A percentile compares a stretch with the other conserved stretches of the same genome.
Conservation (phyloP, 37 sponge, comb jelly and placozoan species). For the Ephydatia muelleri region DNA sequence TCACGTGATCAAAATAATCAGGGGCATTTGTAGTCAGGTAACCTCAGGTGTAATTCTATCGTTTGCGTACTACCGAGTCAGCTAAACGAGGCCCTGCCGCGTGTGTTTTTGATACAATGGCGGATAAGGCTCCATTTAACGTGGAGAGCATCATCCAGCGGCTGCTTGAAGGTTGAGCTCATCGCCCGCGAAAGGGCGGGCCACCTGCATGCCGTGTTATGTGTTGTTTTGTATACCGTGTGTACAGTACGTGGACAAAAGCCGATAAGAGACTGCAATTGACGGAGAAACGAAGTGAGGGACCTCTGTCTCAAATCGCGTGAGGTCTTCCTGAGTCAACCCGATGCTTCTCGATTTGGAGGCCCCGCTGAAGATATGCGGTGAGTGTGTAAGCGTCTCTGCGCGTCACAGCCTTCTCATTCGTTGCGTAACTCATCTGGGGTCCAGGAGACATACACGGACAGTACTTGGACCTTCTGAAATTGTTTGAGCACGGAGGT, state of each 20-base stretch:
- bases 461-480: slow-evolving; percentile 90
- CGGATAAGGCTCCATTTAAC: slow-evolving; percentile 70
- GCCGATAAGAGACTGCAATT: slow-evolving; percentile 84
- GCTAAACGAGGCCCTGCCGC: no score
- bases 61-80: no score
- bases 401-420: not conserved
- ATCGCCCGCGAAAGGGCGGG: not conserved
- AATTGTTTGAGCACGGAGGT: no score
- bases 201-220: not conserved
- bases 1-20: no score
- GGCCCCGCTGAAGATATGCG: slow-evolving; percentile 97
- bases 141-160: slow-evolving; percentile 86
- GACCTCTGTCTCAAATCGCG: slow-evolving; percentile 89
- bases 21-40: no score
- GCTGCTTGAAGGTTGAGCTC: slow-evolving; percentile 89
- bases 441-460: slow-evolving; percentile 94
- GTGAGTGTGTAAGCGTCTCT: no score
- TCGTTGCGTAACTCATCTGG: not conserved
- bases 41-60: no score
- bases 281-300: slow-evolving; percentile 88
- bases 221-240: no score
- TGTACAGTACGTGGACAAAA: slow-evolving; percentile 78
- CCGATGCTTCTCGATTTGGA: slow-evolving; percentile 95
- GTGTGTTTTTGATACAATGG: no score
- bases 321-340: slow-evolving; percentile 90